A percentile compares a stretch with the other conserved stretches of the same genome.
phyloP scores from a whole-genome alignment of 1,140 invertebrate genomes.

The Ceratina calcarata region DNA sequence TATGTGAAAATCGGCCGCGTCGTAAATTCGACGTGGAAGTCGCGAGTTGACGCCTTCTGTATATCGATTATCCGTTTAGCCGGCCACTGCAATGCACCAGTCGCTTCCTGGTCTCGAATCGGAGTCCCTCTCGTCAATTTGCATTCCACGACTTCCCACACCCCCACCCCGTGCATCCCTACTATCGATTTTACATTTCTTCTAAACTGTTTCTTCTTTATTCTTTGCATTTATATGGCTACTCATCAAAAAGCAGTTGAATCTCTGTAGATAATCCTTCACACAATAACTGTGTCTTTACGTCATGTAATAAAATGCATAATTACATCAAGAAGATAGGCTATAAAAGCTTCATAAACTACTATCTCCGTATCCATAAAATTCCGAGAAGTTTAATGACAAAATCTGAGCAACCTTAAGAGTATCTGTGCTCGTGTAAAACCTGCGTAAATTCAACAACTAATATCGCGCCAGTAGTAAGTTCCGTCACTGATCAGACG shows the following conservation, averaged over 20 bases:
- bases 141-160: conserved; percentile 61
- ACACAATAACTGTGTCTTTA: no score
- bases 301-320: no score
- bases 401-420: not conserved
- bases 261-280: not conserved
- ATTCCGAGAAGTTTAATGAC: not conserved
- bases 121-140: conserved; percentile 63
- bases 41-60: conserved; percentile 67
- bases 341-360: no score
- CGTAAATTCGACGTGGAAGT: conserved; percentile 64
- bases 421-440: no score
- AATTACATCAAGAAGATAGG: no score
- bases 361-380: not conserved
- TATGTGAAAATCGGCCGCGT: conserved; percentile 57
- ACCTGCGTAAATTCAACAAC: conserved; percentile 25
- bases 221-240: not conserved
- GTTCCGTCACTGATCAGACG: conserved; percentile 23
- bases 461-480: conserved; percentile 36
- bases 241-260: not conserved
- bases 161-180: not conserved
- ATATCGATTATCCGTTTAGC: conserved; percentile 72
- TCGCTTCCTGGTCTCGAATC: conserved; percentile 49
- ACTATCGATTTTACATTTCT: not conserved
- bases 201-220: no score
- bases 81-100: conserved; percentile 73